Evolutionary conservation across 2,888 invertebrate genomes (phyloP), one percentile per base, ranked within the genome.

Genomic region (Emmelina monodactyla): DNA sequence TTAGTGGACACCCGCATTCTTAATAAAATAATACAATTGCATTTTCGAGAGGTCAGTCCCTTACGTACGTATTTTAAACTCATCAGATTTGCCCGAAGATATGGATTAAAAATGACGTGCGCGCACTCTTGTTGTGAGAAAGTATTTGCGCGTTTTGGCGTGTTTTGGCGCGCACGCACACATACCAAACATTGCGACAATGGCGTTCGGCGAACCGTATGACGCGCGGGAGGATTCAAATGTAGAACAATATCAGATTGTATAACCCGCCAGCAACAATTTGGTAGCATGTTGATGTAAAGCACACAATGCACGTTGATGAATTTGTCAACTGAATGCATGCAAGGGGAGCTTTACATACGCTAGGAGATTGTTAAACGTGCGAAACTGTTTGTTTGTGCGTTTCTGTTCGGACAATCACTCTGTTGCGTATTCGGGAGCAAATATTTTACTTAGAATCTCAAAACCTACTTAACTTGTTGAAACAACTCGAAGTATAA

Each of bases 101-200:
- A n/a, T n/a, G n/a, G n/a, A n/a, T n/a, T n/a, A n/a, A n/a, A n/a
- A n/a, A n/a, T n/a, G n/a, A n/a, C n/a, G n/a, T n/a, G n/a, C n/a
- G n/a, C n/a, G n/a, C n/a, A n/a, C n/a, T n/a, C n/a, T n/a, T n/a
- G 72, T 76, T 76, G 68, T 67, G 66, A 58, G 57, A 61, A 51
- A 52, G 50, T 58, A 53, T 72, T 71, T 58, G 62, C 67, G 62
- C 72, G 72, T 73, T 73, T 70, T 65, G 51, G 59, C 58, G 51
- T 57, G 62, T 58, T 64, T 67, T 62, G 60, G 62, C 51, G 53
- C 54, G 49, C 50, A 56, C 54, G 47, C 54, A 11, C 57, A 61
- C 70, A 79, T 78, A n/a, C n/a, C 76, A 78, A 78, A 73, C 70
- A 71, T 38, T 40, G 57, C 66, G 61, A 79, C 78, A 79, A 78